A percentile compares a stretch with the other conserved stretches of the same genome.
phyloP scores from a whole-genome alignment of 2,797 vertebrate species.

The Gymnothorax javanicus region DNA sequence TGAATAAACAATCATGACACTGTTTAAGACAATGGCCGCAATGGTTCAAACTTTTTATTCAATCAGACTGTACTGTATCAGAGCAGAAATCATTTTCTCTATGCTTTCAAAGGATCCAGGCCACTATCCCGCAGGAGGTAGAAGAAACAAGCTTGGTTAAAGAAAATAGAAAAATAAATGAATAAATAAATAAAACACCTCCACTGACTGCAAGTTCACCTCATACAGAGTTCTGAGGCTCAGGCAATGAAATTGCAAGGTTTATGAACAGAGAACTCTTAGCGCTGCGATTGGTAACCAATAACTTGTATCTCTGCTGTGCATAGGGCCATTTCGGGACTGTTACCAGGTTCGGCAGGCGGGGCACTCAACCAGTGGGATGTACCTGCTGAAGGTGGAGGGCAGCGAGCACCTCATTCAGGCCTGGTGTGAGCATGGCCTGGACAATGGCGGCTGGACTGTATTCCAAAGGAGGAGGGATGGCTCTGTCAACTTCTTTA shows the following conservation, averaged over 20 bases:
- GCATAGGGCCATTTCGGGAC: conserved; percentile 90
- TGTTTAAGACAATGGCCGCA: conserved; percentile 43
- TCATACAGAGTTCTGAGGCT: not conserved
- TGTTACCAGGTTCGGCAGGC: conserved; percentile 89
- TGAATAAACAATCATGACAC: conserved; percentile 34
- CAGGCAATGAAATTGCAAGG: not conserved
- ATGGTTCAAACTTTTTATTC: conserved; percentile 3
- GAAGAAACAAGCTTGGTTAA: not conserved
- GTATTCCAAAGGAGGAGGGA: conserved; percentile 94
- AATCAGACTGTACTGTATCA: not conserved
- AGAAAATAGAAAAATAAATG: too few relatives aligned
- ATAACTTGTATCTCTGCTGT: conserved; percentile 41
- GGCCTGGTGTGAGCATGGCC: conserved; percentile 92
- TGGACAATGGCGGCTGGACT: conserved; percentile 97
- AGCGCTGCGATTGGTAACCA: not conserved
- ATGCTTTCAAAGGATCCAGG: not conserved
- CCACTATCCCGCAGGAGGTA: not conserved
- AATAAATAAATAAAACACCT: too few relatives aligned
- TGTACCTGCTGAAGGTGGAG: conserved; percentile 90
- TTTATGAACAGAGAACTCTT: not conserved
- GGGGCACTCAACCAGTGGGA: conserved; percentile 87
- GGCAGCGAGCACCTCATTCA: conserved; percentile 84
- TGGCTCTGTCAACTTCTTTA: conserved; percentile 96
- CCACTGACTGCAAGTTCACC: not conserved
- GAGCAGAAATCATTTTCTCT: not conserved